Base-by-base conservation (phyloP, 2,888 invertebrate species). In the Scaptomyza reducta region DNA sequence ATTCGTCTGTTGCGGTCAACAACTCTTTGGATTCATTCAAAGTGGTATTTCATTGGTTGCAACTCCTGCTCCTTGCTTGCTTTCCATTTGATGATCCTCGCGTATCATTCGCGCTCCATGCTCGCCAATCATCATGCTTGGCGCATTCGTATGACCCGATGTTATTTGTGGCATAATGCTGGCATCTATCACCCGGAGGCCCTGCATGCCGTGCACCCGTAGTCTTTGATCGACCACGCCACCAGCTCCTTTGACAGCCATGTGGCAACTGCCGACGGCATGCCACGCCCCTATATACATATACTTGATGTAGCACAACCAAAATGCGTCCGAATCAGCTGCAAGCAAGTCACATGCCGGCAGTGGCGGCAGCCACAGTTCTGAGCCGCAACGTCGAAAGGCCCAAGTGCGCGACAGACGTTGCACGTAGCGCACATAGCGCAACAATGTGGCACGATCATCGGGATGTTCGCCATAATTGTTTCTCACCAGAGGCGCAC, bases 101-200 rank as follows among this genome's bases (percentile, higher is more conserved):
- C 22, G 51, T 0, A 82, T 77, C 62, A 82, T 63, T 18, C 96
- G 10, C 0, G 96, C 94, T 0, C 94, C 96, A 85, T 96, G 96
- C 89, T 97, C 97, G 0, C 94, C 97, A 58, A 97, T 96, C 96
- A 97, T 97, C 31, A 97, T 95, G 0, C 94, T 94, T 0, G 97
- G 96, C 0, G 96, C 97, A 89, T 97, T 97, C 0, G 96, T 96
- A 90, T 97, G 96, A 1, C 95, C 96, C 55, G 93, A 95, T 0
- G 94, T 93, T 54, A 97, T 95, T 11, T 92, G 93, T 0, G 97
- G 97, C 95, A 97, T 97, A 35, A 97, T 93, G 77, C 96, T 96
- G 0, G 95, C 96, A 89, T 97, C 97, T 6, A 96, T 93, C 0
- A 97, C 95, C n/a, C 97, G 92, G 6, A 97, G 92, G n/a, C 94